These are phyloP conservation scores for Esperia sulphurella DNA, from an alignment of 2,888 invertebrate genomes.

Conservation along the genomic window DNA sequence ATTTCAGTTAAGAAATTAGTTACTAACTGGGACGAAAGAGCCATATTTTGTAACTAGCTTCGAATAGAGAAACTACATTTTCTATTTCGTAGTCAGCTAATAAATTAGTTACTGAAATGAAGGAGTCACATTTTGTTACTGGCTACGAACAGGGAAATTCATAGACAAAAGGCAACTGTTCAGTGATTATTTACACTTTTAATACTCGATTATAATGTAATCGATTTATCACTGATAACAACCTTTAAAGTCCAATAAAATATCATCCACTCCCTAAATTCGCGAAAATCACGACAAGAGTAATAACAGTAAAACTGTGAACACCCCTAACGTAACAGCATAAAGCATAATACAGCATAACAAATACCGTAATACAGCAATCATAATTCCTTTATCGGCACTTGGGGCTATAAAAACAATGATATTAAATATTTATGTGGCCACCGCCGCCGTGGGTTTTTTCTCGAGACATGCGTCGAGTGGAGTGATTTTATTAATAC, in stretches of 20 bases:
- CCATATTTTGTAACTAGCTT: too few relatives aligned
- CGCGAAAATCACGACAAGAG: constrained; percentile 27
- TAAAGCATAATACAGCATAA: constrained; percentile 44
- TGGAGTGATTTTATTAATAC: constrained; percentile 9
- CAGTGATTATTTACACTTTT: constrained; percentile 3
- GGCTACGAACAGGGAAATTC: too few relatives aligned
- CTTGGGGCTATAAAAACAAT: constrained; percentile 36
- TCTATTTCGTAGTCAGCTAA: too few relatives aligned
- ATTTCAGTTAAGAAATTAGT: too few relatives aligned
- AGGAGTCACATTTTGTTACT: too few relatives aligned
- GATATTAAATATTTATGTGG: constrained; percentile 51
- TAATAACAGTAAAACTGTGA: constrained; percentile 40
- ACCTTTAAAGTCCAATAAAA: constrained; percentile 44
- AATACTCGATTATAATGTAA: constrained; percentile 6
- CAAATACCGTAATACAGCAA: constrained; percentile 39
- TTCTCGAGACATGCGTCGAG: constrained; percentile 12
- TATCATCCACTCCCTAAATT: constrained; percentile 33
- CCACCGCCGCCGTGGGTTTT: constrained; percentile 11
- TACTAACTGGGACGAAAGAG: too few relatives aligned
- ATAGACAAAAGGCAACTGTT: too few relatives aligned
- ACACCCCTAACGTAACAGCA: constrained; percentile 32
- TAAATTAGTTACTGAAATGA: too few relatives aligned
- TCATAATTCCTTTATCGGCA: constrained; percentile 59
- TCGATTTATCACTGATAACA: constrained; percentile 19
- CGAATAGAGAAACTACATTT: too few relatives aligned